Evolutionary conservation across 2,888 invertebrate species (phyloP).

Genomic region (Rotaria socialis): DNA sequence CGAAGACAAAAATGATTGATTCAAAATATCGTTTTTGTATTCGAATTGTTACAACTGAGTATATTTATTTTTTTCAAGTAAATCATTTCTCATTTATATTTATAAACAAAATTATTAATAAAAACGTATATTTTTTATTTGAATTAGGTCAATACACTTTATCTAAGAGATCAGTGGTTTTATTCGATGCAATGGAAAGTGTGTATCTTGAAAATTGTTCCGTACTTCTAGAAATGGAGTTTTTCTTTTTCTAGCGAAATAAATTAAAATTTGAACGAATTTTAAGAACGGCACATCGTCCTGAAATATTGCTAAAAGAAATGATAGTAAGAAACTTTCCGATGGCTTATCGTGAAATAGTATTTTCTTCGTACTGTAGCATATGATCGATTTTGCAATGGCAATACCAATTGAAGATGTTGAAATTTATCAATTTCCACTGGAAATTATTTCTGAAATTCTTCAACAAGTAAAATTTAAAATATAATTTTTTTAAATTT

Average conservation of each 20-base stretch:
- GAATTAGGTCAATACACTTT: conserved; percentile 71
- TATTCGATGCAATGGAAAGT: conserved; percentile 76
- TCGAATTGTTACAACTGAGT: conserved; percentile 28
- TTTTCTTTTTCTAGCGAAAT: conserved; percentile 66
- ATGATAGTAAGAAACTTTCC: conserved; percentile 65
- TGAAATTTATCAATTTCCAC: conserved; percentile 69
- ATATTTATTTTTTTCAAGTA: conserved; percentile 32
- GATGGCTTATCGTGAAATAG: background rate
- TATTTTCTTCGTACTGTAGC: conserved; percentile 61
- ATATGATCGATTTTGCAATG: conserved; percentile 72
- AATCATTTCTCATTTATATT: background rate
- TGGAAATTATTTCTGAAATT: conserved; percentile 71
- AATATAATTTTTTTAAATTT: background rate
- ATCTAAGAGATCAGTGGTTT: conserved; percentile 77
- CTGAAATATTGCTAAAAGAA: conserved; percentile 72
- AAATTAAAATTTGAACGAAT: conserved; percentile 72
- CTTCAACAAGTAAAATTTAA: conserved; percentile 62
- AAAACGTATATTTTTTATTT: background rate
- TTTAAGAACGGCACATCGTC: conserved; percentile 67
- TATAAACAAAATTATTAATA: too few relatives aligned
- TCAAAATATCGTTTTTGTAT: conserved; percentile 44
- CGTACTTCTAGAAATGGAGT: background rate
- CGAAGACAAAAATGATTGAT: conserved; percentile 34
- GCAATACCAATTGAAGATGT: conserved; percentile 74
- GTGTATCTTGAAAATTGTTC: conserved; percentile 52